These are phyloP conservation scores for Lysiphlebus fabarum DNA, from an alignment of 1,140 invertebrate genomes.

Conservation along the genomic window DNA sequence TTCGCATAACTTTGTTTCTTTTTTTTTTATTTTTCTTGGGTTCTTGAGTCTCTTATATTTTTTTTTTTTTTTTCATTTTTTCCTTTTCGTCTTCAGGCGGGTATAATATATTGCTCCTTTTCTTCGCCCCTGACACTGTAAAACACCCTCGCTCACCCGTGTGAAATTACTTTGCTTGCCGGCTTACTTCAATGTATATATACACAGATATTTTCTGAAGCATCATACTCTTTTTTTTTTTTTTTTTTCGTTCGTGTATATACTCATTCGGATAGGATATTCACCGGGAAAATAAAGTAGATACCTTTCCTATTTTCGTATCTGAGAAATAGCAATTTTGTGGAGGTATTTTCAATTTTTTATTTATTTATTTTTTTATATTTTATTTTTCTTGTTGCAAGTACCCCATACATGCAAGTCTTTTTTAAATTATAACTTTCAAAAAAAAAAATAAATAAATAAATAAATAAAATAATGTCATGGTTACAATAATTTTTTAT, in stretches of 20 bases:
- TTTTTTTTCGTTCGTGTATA: slow-evolving; percentile 50
- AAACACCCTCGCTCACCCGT: slow-evolving; percentile 43
- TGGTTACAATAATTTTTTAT: too few relatives aligned
- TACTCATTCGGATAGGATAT: slow-evolving; percentile 51
- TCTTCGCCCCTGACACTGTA: slow-evolving; percentile 20
- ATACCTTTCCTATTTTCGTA: slow-evolving; percentile 54
- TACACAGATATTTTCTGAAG: not conserved
- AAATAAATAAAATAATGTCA: too few relatives aligned
- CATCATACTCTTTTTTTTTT: slow-evolving; percentile 26
- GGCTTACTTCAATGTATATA: slow-evolving; percentile 51
- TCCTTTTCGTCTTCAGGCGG: not conserved
- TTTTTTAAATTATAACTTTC: not conserved
- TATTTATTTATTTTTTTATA: not conserved
- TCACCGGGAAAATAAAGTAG: slow-evolving; percentile 51
- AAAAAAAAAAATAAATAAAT: too few relatives aligned
- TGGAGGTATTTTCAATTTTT: slow-evolving; percentile 5
- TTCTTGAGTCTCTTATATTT: not conserved
- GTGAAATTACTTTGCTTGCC: slow-evolving; percentile 56
- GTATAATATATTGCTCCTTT: not conserved
- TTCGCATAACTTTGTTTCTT: slow-evolving; percentile 25
- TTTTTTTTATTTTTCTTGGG: slow-evolving; percentile 24
- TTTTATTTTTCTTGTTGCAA: too few relatives aligned
- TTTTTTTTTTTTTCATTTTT: too few relatives aligned
- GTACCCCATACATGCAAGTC: not conserved
- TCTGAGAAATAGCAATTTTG: slow-evolving; percentile 52